phyloP scores from a whole-genome alignment of 2,113 vertebrate genomes.

The Ophthalmolycus amberensis region DNA sequence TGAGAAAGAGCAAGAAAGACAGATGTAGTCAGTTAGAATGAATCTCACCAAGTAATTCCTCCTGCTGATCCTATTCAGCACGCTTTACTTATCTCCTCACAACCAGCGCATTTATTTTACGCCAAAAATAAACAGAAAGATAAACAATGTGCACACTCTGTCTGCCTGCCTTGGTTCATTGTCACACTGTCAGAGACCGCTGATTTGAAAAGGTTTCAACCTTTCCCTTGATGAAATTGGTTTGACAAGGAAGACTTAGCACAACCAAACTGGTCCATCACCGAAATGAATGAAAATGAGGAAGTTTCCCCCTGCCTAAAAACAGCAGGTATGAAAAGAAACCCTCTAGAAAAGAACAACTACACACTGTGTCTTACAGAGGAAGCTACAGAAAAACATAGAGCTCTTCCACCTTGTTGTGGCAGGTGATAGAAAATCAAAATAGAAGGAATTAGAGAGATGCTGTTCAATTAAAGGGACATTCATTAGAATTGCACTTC shows the following conservation, averaged over 20 bases:
- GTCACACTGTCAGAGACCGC: conserved; percentile 43
- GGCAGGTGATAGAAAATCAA: neutral
- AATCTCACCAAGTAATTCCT: conserved; percentile 67
- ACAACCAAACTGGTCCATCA: conserved; percentile 1
- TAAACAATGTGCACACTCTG: conserved; percentile 51
- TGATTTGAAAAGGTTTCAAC: conserved; percentile 63
- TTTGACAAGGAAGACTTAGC: conserved; percentile 45
- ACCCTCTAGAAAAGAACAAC: neutral
- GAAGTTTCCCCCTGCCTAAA: neutral
- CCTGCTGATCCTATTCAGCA: conserved; percentile 68
- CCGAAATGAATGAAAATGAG: conserved; percentile 31
- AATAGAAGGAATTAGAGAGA: neutral
- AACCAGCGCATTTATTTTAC: conserved; percentile 53
- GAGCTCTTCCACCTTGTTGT: neutral
- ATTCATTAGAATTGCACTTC: neutral
- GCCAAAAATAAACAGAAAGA: conserved; percentile 66
- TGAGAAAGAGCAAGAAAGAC: conserved; percentile 47
- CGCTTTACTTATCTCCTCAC: conserved; percentile 60
- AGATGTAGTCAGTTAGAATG: conserved; percentile 59
- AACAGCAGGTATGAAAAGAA: conserved; percentile 8
- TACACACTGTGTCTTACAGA: neutral
- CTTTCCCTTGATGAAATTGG: conserved; percentile 54
- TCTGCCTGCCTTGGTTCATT: conserved; percentile 31
- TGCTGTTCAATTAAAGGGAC: neutral
- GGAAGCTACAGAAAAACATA: too few species aligned